These are phyloP conservation scores for Coranthus polyacanthus DNA, from an alignment of 2,797 vertebrate genomes.

Conservation along the genomic window DNA sequence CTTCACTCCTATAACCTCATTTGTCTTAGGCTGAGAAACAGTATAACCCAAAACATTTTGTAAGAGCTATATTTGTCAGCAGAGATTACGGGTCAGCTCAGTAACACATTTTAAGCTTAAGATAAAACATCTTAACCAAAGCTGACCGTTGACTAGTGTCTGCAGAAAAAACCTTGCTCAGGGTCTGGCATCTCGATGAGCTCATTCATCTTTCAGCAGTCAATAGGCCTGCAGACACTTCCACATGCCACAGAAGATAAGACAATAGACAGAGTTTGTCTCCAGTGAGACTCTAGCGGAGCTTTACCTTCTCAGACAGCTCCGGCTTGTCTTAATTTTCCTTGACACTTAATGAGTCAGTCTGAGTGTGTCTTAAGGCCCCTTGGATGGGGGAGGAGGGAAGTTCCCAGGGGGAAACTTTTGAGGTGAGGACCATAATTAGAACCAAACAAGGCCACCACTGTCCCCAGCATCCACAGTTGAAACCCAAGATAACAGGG, in stretches of 20 bases:
- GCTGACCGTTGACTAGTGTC: constrained; percentile 22
- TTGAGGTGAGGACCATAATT: constrained; percentile 82
- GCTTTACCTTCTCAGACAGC: constrained; percentile 56
- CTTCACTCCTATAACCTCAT: constrained; percentile 54
- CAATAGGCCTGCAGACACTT: constrained; percentile 57
- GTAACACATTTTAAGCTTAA: constrained; percentile 13
- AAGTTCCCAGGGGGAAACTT: constrained; percentile 72
- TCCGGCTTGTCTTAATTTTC: constrained; percentile 68
- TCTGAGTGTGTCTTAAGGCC: constrained; percentile 65
- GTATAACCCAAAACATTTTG: constrained; percentile 37
- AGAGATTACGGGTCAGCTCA: constrained; percentile 25
- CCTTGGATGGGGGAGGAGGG: constrained; percentile 53
- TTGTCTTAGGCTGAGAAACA: constrained; percentile 58
- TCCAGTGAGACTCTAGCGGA: constrained; percentile 40
- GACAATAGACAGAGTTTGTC: constrained; percentile 59
- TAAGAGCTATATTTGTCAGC: constrained; percentile 37
- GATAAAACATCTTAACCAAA: constrained; percentile 36
- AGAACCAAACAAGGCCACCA: constrained; percentile 80
- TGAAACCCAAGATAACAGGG: constrained; percentile 79
- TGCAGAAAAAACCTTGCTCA: constrained; percentile 13
- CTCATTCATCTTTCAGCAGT: constrained; percentile 59
- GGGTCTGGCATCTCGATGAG: constrained; percentile 45
- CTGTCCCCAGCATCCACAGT: constrained; percentile 74
- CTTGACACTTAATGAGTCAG: constrained; percentile 69
- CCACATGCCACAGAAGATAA: constrained; percentile 59